Evolutionary conservation across 2,888 invertebrate genomes (phyloP).

Genomic region (Encarsia formosa): DNA sequence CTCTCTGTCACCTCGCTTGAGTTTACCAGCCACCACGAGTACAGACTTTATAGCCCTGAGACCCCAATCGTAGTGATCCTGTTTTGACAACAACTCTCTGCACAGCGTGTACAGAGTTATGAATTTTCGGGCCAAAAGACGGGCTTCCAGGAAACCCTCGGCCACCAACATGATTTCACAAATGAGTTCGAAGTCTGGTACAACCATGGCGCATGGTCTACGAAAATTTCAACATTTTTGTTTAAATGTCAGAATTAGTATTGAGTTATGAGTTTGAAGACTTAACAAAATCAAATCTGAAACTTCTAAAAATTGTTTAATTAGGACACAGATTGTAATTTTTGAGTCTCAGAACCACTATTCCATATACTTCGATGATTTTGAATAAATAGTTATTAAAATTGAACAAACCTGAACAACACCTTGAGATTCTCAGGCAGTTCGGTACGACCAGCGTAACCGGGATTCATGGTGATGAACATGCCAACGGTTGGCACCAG

Average conservation of each 20-base stretch:
- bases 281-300: too few relatives aligned
- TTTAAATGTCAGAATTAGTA: too few relatives aligned
- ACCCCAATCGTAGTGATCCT: slow-evolving; percentile 97
- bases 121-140: slow-evolving; percentile 85
- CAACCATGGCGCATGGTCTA: slow-evolving; percentile 97
- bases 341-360: too few relatives aligned
- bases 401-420: slow-evolving; percentile 50
- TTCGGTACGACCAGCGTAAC: slow-evolving; percentile 89
- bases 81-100: slow-evolving; percentile 84
- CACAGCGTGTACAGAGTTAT: slow-evolving; percentile 90
- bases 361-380: neutral
- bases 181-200: slow-evolving; percentile 92
- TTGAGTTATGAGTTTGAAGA: too few relatives aligned
- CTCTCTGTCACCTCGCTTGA: slow-evolving; percentile 73
- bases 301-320: too few relatives aligned
- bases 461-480: slow-evolving; percentile 96
- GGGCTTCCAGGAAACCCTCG: slow-evolving; percentile 91
- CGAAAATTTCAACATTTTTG: too few relatives aligned
- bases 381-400: neutral
- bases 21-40: slow-evolving; percentile 86
- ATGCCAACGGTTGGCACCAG: slow-evolving; percentile 78
- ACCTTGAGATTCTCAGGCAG: slow-evolving; percentile 74
- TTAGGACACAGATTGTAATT: too few relatives aligned
- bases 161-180: slow-evolving; percentile 97
- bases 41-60: slow-evolving; percentile 93